These are phyloP conservation scores for Diarsia brunnea DNA, from an alignment of 2,888 invertebrate genomes.

Conservation along the genomic window DNA sequence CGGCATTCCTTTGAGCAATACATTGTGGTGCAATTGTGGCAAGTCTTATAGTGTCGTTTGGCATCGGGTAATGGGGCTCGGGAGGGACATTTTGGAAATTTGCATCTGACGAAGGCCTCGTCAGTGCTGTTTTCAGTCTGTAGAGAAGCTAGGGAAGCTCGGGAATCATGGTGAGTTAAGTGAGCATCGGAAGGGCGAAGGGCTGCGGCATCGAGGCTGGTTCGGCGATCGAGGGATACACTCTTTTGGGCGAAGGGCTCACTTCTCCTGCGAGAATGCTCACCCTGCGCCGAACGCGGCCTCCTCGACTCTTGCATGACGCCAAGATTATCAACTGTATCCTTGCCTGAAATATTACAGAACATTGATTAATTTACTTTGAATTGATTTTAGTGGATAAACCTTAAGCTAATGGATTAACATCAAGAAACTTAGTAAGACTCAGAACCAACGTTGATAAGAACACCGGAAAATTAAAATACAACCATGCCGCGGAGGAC, in stretches of 20 bases:
- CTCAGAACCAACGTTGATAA: slow-evolving; percentile 79
- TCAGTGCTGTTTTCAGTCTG: slow-evolving; percentile 88
- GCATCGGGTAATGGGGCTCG: slow-evolving; percentile 94
- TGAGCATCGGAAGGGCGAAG: slow-evolving; percentile 81
- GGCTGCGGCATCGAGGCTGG: slow-evolving; percentile 91
- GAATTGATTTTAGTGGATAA: not conserved
- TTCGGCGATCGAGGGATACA: slow-evolving; percentile 88
- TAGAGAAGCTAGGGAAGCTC: slow-evolving; percentile 86
- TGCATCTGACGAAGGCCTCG: slow-evolving; percentile 93
- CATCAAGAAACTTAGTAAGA: slow-evolving; percentile 68
- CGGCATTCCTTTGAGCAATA: slow-evolving; percentile 98
- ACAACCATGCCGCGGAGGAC: slow-evolving; percentile 71
- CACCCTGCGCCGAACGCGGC: slow-evolving; percentile 85
- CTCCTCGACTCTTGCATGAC: slow-evolving; percentile 85
- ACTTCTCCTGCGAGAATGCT: slow-evolving; percentile 86
- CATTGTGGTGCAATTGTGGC: slow-evolving; percentile 98
- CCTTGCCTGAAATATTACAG: slow-evolving; percentile 85
- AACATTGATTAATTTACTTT: slow-evolving; percentile 9
- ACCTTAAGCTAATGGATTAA: slow-evolving; percentile 21
- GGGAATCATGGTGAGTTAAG: slow-evolving; percentile 83
- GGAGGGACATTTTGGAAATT: slow-evolving; percentile 95
- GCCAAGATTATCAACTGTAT: slow-evolving; percentile 90
- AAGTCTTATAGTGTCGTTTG: slow-evolving; percentile 96
- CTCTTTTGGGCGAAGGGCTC: slow-evolving; percentile 84
- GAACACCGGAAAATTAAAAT: slow-evolving; percentile 55